Percentiles rank a stretch among this genome's conserved stretches.
Evolutionary conservation across 2,797 vertebrate species (phyloP).

Genomic region (Lepus townsendii): DNA sequence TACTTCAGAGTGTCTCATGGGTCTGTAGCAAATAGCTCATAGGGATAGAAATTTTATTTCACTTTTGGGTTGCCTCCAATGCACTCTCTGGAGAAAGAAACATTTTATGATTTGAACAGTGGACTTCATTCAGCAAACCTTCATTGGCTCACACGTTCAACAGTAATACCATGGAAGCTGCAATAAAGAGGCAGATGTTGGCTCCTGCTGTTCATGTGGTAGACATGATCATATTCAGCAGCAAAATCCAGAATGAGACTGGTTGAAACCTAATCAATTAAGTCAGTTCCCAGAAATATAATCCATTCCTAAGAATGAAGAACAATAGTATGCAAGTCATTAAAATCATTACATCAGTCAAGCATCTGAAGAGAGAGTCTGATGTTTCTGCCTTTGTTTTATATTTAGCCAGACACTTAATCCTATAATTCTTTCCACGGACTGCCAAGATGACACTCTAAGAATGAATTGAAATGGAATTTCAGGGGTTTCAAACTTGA

Average conservation of each 20-base stretch:
- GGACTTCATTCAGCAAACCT: conserved; percentile 34
- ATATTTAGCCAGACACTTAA: conserved; percentile 59
- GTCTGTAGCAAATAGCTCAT: conserved; percentile 39
- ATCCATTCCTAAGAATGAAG: conserved; percentile 56
- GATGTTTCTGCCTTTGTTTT: conserved; percentile 62
- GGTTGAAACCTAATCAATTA: conserved; percentile 42
- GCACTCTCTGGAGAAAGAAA: conserved; percentile 36
- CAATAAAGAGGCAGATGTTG: conserved; percentile 40
- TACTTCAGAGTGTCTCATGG: not conserved
- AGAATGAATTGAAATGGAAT: conserved; percentile 53
- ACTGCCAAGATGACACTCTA: conserved; percentile 15
- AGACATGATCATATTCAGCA: conserved; percentile 33
- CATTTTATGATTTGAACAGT: conserved; percentile 66
- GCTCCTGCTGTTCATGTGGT: not conserved
- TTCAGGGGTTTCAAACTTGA: conserved; percentile 52
- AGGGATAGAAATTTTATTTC: conserved; percentile 38
- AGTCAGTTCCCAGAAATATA: conserved; percentile 67
- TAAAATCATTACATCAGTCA: conserved; percentile 68
- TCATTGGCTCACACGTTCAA: conserved; percentile 59
- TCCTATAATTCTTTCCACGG: conserved; percentile 61
- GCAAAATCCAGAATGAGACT: conserved; percentile 25
- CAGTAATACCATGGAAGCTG: not conserved
- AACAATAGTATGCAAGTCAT: conserved; percentile 61
- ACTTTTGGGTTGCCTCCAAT: conserved; percentile 65
- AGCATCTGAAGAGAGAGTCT: conserved; percentile 56